These are phyloP conservation scores for Diaphora mendica DNA, from an alignment of 2,888 invertebrate genomes.

Conservation along the genomic window DNA sequence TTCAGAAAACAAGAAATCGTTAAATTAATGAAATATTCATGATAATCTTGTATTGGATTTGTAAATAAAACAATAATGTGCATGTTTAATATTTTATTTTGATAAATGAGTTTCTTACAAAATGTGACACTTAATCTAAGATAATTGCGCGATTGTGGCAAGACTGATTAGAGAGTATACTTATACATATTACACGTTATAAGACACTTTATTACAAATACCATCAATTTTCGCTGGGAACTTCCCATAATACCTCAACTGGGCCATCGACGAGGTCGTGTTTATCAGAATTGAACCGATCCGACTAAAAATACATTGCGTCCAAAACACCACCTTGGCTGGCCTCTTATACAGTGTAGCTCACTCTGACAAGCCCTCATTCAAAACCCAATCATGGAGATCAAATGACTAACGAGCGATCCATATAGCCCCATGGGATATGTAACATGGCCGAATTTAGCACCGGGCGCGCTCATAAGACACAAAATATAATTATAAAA, in stretches of 20 bases:
- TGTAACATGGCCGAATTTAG: not conserved
- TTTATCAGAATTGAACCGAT: not conserved
- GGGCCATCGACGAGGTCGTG: not conserved
- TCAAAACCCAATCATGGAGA: not conserved
- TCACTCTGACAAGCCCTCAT: not conserved
- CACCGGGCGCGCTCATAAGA: not conserved
- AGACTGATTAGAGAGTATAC: not conserved
- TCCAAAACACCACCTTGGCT: not conserved
- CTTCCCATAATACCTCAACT: not conserved
- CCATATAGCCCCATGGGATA: not conserved
- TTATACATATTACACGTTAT: not conserved
- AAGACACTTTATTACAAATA: not conserved
- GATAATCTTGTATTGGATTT: not conserved
- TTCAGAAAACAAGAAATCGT: not conserved
- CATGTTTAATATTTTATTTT: not conserved
- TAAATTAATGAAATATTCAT: not conserved
- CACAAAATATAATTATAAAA: too few species aligned
- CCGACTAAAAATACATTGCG: not conserved
- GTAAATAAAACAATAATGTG: constrained; percentile 6
- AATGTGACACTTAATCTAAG: constrained; percentile 1
- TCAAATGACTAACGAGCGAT: not conserved
- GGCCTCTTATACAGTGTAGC: not conserved
- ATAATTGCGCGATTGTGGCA: constrained; percentile 6
- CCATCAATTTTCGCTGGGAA: not conserved
- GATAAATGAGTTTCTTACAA: constrained; percentile 5